Base-by-base conservation (phyloP, 2,888 invertebrate species). In the Rotaria socialis region DNA sequence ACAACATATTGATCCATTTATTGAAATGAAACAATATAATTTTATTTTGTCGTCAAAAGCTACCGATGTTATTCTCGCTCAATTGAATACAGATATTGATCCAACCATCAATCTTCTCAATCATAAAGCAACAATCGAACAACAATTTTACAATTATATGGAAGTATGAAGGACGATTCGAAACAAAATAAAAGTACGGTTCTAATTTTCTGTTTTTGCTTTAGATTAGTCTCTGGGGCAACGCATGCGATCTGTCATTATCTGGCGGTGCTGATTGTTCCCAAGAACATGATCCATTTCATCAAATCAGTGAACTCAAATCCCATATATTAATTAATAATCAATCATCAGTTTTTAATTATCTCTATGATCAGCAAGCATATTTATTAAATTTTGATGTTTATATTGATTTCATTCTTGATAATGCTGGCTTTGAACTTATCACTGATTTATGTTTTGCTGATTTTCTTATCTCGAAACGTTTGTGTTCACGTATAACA, bases 341-440 rank as follows among this genome's bases (percentile, higher is more conserved):
- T 86, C 27, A 56, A 87, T 24, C 86, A 86, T 75, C 50, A 1
- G 27, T 60, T 43, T 43, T n/a, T 85, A 85, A 85, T 84, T 35
- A 85, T 84, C 35, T 86, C 6, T 67, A 16, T 52, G 75, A 41
- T 87, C 52, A 58, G 22, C 56, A 43, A 27, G 41, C 24, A 24
- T 84, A 27, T 55, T 19, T 47, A n/a, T 85, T 85, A 41, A 75
- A 67, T 24, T 87, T 87, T 19, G 85, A 87, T 35, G 88, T 88
- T 0, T 85, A 88, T 43, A 88, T 91, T 8, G 90, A 90, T 87
- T 89, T 91, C 86, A 93, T 99, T 0, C 93, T 95, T 87, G 99
- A 99, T 91, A 99, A 99, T 91, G 93, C 96, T 0, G 98, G 96
- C 0, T 96, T 96, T 90, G 99, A 99, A 91, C 89, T 98, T 0